Conservation (phyloP, 2,797 vertebrate genomes). For the Trematomus bernacchii region DNA sequence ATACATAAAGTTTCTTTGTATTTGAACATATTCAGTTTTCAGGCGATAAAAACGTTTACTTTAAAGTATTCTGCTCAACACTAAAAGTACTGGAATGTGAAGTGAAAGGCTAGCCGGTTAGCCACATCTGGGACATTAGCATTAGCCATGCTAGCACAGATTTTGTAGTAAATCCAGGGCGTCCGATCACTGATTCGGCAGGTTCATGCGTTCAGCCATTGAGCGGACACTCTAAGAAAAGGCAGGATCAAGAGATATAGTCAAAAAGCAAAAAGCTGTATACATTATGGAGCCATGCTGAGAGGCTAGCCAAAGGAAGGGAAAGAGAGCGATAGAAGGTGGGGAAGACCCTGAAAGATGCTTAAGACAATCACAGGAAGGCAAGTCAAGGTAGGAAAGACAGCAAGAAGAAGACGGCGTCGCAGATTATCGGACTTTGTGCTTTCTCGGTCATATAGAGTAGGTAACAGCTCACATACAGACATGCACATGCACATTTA, state of each 20-base stretch:
- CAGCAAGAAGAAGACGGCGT: constrained; percentile 30
- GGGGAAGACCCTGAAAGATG: constrained; percentile 14
- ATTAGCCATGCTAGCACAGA: constrained; percentile 53
- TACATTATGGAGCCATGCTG: constrained; percentile 47
- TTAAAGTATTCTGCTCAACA: constrained; percentile 37
- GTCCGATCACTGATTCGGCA: constrained; percentile 19
- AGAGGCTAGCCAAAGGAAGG: constrained; percentile 40
- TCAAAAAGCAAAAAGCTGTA: constrained; percentile 23
- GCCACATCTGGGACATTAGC: constrained; percentile 44
- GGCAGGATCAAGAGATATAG: constrained; percentile 25
- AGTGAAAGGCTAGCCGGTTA: constrained; percentile 41
- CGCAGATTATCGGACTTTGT: constrained; percentile 53
- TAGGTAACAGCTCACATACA: constrained; percentile 62
- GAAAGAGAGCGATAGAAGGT: constrained; percentile 8
- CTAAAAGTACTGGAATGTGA: constrained; percentile 35
- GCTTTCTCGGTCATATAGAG: constrained; percentile 62
- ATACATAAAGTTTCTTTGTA: constrained; percentile 2
- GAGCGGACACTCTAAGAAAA: constrained; percentile 29
- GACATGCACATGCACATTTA: constrained; percentile 70
- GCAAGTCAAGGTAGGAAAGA: constrained; percentile 59
- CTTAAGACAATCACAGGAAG: constrained; percentile 48
- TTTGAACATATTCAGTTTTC: constrained; percentile 35
- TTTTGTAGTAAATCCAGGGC: constrained; percentile 19
- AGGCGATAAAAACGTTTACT: constrained; percentile 13
- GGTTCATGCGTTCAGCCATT: constrained; percentile 57